Evolutionary conservation across 2,888 invertebrate genomes (phyloP).

Genomic region (Tetranychus truncatus): DNA sequence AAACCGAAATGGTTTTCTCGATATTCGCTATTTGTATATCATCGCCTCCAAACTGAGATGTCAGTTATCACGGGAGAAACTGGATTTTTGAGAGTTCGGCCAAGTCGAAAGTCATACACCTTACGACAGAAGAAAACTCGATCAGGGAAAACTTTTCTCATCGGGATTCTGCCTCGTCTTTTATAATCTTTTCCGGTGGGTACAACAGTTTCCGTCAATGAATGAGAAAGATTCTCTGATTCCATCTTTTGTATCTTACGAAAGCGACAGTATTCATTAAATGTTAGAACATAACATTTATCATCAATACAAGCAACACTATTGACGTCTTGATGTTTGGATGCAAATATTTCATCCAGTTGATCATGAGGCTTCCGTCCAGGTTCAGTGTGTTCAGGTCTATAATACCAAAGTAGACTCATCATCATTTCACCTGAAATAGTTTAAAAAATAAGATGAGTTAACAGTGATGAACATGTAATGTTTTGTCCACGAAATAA

Average conservation of each 20-base stretch:
- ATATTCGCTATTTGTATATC: background rate
- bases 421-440: constrained; percentile 85
- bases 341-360: constrained; percentile 80
- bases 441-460: too few species aligned
- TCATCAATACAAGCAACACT: constrained; percentile 95
- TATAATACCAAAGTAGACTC: constrained; percentile 86
- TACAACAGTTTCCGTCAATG: constrained; percentile 38
- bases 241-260: constrained; percentile 14
- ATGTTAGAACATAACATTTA: constrained; percentile 86
- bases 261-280: constrained; percentile 88
- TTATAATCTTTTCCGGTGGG: constrained; percentile 36
- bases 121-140: constrained; percentile 83
- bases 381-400: constrained; percentile 86
- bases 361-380: constrained; percentile 59
- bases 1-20: too few species aligned
- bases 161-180: constrained; percentile 35
- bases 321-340: constrained; percentile 80
- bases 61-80: background rate
- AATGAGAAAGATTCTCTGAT: constrained; percentile 14
- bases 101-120: constrained; percentile 83
- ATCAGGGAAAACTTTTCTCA: constrained; percentile 51
- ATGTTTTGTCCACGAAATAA: too few species aligned
- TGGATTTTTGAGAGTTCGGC: constrained; percentile 39
- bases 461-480: too few species aligned
- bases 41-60: background rate